Evolutionary conservation across 2,797 vertebrate genomes (phyloP).

Genomic region (Semaprochilodus insignis): DNA sequence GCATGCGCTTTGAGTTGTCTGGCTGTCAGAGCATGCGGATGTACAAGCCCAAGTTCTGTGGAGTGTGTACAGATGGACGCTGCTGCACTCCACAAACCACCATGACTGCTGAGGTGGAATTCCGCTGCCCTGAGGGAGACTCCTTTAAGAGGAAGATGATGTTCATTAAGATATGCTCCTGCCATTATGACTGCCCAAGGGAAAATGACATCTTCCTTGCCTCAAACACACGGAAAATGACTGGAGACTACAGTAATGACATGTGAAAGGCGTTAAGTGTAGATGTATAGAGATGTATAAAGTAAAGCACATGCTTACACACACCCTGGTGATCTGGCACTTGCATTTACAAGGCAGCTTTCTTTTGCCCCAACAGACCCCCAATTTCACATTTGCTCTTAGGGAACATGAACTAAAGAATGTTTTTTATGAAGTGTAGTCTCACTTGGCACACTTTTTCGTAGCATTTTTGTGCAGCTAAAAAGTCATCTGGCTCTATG

Average conservation of each 20-base stretch:
- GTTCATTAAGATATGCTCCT: constrained; percentile 84
- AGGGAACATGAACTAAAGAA: constrained; percentile 47
- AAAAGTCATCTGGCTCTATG: constrained; percentile 46
- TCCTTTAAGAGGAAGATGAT: constrained; percentile 82
- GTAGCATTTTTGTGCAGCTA: constrained; percentile 49
- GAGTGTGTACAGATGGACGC: constrained; percentile 77
- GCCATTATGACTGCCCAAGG: constrained; percentile 78
- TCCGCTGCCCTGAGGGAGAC: constrained; percentile 83
- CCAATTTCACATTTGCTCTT: constrained; percentile 3
- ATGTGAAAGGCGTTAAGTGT: constrained; percentile 55
- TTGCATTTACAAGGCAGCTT: constrained; percentile 50
- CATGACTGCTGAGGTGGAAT: constrained; percentile 76
- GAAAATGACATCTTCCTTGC: constrained; percentile 82
- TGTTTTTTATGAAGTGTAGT: constrained; percentile 31
- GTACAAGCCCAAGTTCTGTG: constrained; percentile 82
- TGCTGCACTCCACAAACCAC: constrained; percentile 81
- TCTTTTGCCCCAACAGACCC: background rate
- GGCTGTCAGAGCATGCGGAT: constrained; percentile 77
- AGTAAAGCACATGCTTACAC: constrained; percentile 18
- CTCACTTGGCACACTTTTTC: constrained; percentile 6
- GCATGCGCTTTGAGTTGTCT: constrained; percentile 77
- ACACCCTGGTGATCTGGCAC: constrained; percentile 18
- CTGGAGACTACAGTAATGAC: constrained; percentile 71
- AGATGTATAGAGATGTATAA: background rate
- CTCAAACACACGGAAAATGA: constrained; percentile 71